Percentiles rank a stretch among this genome's conserved stretches.
phyloP scores from a whole-genome alignment of 2,888 invertebrate genomes.

The Yponomeuta evonymella region DNA sequence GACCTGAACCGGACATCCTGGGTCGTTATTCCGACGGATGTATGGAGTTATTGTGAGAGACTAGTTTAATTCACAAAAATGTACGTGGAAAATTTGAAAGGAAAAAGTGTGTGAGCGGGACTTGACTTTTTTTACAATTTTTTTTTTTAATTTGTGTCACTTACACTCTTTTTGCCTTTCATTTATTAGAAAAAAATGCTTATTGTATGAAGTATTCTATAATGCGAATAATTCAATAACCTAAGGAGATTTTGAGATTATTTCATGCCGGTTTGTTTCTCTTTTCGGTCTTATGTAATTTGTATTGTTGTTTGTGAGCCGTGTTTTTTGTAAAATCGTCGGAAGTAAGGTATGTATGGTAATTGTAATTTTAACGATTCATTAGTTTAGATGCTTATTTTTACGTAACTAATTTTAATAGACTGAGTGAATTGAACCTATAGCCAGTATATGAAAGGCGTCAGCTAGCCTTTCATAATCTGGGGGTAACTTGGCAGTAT shows the following conservation, averaged over 20 bases:
- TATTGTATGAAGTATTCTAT: background rate
- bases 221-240: background rate
- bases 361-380: background rate
- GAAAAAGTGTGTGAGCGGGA: background rate
- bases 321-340: background rate
- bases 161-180: background rate
- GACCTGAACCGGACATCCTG: too few species aligned
- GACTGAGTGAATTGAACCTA: background rate
- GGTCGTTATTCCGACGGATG: background rate
- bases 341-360: background rate
- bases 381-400: background rate
- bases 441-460: too few species aligned
- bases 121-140: too few species aligned
- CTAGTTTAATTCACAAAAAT: background rate
- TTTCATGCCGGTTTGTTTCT: background rate
- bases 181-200: background rate
- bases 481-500: background rate
- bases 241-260: background rate
- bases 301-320: conserved; percentile 19
- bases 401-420: background rate
- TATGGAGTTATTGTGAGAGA: background rate
- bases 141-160: background rate
- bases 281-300: background rate
- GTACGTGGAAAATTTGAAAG: background rate
- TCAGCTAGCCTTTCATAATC: background rate